Evolutionary conservation across 35 echinoderm and acorn worm genomes (phyloP).

Genomic region (Ptychodera flava): DNA sequence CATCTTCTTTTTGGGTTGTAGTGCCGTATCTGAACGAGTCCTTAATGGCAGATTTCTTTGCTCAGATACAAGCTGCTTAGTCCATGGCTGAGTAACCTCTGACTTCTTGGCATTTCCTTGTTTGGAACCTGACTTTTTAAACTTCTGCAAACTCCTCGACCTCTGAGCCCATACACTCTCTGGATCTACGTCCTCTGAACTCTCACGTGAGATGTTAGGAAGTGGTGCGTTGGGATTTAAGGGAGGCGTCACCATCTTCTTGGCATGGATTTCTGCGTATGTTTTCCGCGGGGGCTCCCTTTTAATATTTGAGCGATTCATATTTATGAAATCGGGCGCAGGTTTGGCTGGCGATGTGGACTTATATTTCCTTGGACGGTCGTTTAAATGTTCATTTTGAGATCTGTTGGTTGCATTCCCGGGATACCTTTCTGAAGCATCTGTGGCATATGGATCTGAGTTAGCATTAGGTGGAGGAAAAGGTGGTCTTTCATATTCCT

Average conservation of each 20-base stretch:
- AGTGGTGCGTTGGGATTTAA: constrained; percentile 59
- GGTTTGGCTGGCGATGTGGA: background rate
- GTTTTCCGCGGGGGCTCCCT: constrained; percentile 32
- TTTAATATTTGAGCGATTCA: constrained; percentile 60
- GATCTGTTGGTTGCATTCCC: too few relatives aligned
- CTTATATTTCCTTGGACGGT: constrained; percentile 7
- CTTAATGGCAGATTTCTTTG: background rate
- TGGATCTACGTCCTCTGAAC: constrained; percentile 32
- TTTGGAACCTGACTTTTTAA: background rate
- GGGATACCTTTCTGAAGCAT: too few relatives aligned
- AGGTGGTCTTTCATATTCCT: too few relatives aligned
- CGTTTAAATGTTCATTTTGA: background rate
- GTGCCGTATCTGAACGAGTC: background rate
- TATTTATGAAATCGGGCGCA: constrained; percentile 61
- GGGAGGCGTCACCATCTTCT: constrained; percentile 24
- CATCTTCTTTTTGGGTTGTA: background rate
- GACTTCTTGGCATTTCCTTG: background rate
- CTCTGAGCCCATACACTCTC: constrained; percentile 10
- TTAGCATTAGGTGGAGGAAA: too few relatives aligned
- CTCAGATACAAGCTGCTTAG: background rate
- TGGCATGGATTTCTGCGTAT: constrained; percentile 14
- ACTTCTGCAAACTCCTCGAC: background rate
- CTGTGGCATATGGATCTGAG: too few relatives aligned
- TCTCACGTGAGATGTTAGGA: constrained; percentile 74
- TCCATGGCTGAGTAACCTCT: background rate